Conservation (phyloP, 2,888 invertebrate species). For the Apotomis capreana region DNA sequence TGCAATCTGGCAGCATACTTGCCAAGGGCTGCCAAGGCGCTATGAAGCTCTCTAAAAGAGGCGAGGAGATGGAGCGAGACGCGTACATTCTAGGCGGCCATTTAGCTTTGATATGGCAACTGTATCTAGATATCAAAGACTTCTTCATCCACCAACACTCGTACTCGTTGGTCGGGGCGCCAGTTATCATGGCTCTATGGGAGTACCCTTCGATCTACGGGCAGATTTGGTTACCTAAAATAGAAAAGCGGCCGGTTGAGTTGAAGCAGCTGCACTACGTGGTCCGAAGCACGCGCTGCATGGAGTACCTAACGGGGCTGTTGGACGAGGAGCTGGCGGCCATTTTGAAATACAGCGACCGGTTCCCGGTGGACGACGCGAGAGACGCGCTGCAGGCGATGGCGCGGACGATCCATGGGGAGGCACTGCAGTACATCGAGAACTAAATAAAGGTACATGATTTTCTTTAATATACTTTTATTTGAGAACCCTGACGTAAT, state of each 20-base stretch:
- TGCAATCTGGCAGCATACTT: constrained; percentile 72
- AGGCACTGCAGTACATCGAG: constrained; percentile 72
- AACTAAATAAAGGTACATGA: constrained; percentile 53
- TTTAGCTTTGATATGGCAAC: constrained; percentile 74
- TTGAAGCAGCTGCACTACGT: constrained; percentile 71
- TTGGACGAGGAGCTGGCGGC: constrained; percentile 69
- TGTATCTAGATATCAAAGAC: constrained; percentile 74
- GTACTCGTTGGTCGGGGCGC: constrained; percentile 72
- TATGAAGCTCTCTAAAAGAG: constrained; percentile 68
- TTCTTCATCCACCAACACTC: constrained; percentile 74
- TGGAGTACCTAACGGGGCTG: constrained; percentile 67
- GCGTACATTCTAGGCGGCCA: constrained; percentile 75
- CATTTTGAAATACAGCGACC: constrained; percentile 63
- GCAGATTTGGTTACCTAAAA: constrained; percentile 62
- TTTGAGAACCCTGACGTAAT: neutral
- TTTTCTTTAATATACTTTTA: constrained; percentile 33
- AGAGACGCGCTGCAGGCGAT: constrained; percentile 69
- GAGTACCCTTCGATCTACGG: constrained; percentile 74
- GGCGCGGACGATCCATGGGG: constrained; percentile 70
- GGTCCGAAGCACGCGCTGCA: constrained; percentile 66
- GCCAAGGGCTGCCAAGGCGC: constrained; percentile 77
- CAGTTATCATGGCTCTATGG: constrained; percentile 70
- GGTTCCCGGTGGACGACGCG: constrained; percentile 71
- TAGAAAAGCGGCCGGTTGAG: constrained; percentile 63
- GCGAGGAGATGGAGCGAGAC: constrained; percentile 62